Conservation (phyloP, 92 coral and sea anemone genomes). For the Chrysogorgia sp. region DNA sequence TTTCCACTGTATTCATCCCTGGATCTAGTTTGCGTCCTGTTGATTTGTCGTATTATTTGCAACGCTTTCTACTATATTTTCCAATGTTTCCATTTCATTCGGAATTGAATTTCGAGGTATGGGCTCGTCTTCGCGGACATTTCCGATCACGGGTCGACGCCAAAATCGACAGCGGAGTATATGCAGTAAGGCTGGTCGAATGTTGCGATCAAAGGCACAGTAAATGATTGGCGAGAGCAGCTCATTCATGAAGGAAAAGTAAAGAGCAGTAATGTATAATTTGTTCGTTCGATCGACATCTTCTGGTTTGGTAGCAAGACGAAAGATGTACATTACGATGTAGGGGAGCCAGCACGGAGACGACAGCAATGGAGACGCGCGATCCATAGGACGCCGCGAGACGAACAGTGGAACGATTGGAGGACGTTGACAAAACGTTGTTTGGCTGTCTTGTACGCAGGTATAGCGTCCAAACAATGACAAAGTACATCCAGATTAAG, state of each 20-base stretch:
- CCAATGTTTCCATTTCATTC: neutral
- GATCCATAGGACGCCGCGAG: slow-evolving; percentile 24
- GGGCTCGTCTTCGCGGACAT: too few species aligned
- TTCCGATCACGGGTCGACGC: neutral
- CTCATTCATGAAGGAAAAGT: slow-evolving; percentile 17
- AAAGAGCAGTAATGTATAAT: slow-evolving; percentile 3
- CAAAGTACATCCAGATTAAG: neutral
- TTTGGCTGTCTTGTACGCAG: neutral
- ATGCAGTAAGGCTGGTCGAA: slow-evolving; percentile 11
- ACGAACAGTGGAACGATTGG: neutral
- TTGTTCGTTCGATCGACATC: slow-evolving; percentile 12
- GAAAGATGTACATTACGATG: neutral
- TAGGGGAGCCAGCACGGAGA: slow-evolving; percentile 31
- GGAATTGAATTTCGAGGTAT: neutral
- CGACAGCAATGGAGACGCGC: slow-evolving; percentile 31
- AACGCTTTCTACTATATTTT: neutral
- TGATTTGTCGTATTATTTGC: neutral
- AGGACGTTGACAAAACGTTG: neutral
- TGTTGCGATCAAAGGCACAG: slow-evolving; percentile 42
- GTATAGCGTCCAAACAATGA: neutral
- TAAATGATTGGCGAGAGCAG: slow-evolving; percentile 23
- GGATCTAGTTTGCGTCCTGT: neutral
- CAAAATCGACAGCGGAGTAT: neutral
- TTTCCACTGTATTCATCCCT: too few species aligned
- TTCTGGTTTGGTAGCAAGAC: neutral